Evolutionary conservation across 2,113 vertebrate species (phyloP), one percentile per base, ranked within the genome.

Genomic region (Globicephala melas): DNA sequence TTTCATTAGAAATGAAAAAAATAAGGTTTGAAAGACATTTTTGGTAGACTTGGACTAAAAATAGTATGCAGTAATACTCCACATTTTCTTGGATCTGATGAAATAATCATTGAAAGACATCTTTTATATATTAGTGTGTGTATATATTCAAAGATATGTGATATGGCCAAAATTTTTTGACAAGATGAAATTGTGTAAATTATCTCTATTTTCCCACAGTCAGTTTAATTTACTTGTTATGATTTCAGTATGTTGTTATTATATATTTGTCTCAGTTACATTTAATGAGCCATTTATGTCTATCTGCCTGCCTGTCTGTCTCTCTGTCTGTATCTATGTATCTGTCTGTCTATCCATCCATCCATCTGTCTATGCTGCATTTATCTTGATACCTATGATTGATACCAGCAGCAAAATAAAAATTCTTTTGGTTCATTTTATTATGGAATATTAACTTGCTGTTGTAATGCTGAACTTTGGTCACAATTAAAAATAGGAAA

Each of bases 401-500:
- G 60, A 83, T 62, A 77, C 12, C 12, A 60, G 26, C 50, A 92
- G 41, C 62, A 85, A 89, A 94, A 87, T 80, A 73, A 50, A 76
- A 92, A 83, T 77, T 26, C 26, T 85, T 97, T 91, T 28, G 47
- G 12, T 71, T 38, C 81, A 6, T 80, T 88, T 76, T 93, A 68
- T 85, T 25, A 88, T 58, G 36, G 17, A 85, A 76, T 94, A 85
- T 91, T 94, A 95, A 80, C 76, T 94, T 93, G 88, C 23, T 68
- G 31, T 68, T 94, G 65, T 23, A 63, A 74, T 67, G 62, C 38
- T 85, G 55, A 91, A n/a, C 44, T 96, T 91, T 79, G 65, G 60
- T 91, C 73, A 85, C n/a, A 94, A 79, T 93, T 87, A 84, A 91
- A 97, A 97, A 58, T 68, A 79, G 13, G 8, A 8, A 89, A 92